phyloP scores from a whole-genome alignment of 1,140 invertebrate genomes.

The Lordiphosa clarofinis region DNA sequence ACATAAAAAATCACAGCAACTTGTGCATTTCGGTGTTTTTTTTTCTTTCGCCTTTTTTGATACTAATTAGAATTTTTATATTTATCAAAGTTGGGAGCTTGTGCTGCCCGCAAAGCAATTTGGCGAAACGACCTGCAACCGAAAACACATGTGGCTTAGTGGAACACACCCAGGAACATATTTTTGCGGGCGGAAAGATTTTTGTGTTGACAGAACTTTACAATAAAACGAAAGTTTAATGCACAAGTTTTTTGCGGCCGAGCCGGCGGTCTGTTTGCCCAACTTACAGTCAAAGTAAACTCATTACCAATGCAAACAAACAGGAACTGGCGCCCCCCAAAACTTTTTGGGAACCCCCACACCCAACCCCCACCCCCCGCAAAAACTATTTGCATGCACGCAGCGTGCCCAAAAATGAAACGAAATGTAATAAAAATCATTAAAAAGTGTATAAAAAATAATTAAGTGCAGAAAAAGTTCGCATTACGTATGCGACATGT shows the following conservation, averaged over 20 bases:
- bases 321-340: slow-evolving; percentile 35
- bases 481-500: slow-evolving; percentile 38
- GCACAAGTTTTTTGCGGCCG: slow-evolving; percentile 57
- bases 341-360: slow-evolving; percentile 46
- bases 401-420: slow-evolving; percentile 14
- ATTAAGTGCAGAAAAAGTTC: slow-evolving; percentile 43
- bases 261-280: slow-evolving; percentile 61
- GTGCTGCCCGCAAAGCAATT: slow-evolving; percentile 48
- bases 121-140: slow-evolving; percentile 46
- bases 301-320: slow-evolving; percentile 77
- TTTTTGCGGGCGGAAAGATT: slow-evolving; percentile 58
- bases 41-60: slow-evolving; percentile 1
- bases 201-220: slow-evolving; percentile 73
- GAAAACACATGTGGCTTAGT: slow-evolving; percentile 23
- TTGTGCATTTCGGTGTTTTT: slow-evolving; percentile 1
- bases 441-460: slow-evolving; percentile 62
- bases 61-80: slow-evolving; percentile 69
- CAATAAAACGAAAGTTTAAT: slow-evolving; percentile 75
- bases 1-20: slow-evolving; percentile 2
- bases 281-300: slow-evolving; percentile 76
- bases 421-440: slow-evolving; percentile 44
- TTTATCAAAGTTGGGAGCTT: slow-evolving; percentile 55
- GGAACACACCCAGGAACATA: slow-evolving; percentile 11
- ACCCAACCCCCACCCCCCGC: neutral
- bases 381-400: slow-evolving; percentile 56